These are phyloP conservation scores for Akabosia matsudoensis DNA, from an alignment of 1,140 invertebrate species.

Conservation along the genomic window DNA sequence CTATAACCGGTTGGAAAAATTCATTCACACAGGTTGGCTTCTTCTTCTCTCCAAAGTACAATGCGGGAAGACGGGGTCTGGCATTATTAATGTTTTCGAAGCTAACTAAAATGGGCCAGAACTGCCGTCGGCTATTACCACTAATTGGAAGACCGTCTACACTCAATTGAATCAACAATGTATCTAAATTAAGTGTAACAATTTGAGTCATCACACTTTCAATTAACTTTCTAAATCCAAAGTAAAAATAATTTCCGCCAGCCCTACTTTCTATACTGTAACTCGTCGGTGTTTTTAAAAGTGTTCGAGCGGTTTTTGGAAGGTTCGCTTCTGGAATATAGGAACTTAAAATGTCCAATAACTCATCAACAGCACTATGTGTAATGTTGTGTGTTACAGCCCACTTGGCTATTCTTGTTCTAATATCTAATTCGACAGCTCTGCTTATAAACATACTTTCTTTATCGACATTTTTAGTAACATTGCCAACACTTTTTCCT, in stretches of 20 bases:
- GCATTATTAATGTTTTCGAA: neutral
- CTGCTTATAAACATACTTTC: neutral
- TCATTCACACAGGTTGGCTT: conserved; percentile 19
- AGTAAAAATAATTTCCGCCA: neutral
- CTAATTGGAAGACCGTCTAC: conserved; percentile 40
- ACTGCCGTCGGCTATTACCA: conserved; percentile 33
- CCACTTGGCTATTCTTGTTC: neutral
- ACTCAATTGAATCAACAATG: conserved; percentile 26
- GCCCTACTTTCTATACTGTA: neutral
- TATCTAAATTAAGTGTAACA: neutral
- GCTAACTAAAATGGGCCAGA: conserved; percentile 34
- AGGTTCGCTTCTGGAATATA: neutral
- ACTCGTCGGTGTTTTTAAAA: neutral
- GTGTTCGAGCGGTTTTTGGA: neutral
- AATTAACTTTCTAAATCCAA: neutral
- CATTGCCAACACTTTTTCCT: neutral
- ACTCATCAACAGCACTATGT: neutral
- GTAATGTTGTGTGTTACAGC: conserved; percentile 3
- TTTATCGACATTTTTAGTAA: neutral
- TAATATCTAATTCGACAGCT: neutral
- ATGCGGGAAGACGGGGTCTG: conserved; percentile 35
- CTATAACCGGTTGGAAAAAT: conserved; percentile 36
- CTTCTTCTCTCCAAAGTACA: conserved; percentile 43
- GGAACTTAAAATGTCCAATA: neutral
- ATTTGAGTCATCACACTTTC: neutral